phyloP scores from a whole-genome alignment of 92 coral and sea anemone species.

The Palythoa grandis region DNA sequence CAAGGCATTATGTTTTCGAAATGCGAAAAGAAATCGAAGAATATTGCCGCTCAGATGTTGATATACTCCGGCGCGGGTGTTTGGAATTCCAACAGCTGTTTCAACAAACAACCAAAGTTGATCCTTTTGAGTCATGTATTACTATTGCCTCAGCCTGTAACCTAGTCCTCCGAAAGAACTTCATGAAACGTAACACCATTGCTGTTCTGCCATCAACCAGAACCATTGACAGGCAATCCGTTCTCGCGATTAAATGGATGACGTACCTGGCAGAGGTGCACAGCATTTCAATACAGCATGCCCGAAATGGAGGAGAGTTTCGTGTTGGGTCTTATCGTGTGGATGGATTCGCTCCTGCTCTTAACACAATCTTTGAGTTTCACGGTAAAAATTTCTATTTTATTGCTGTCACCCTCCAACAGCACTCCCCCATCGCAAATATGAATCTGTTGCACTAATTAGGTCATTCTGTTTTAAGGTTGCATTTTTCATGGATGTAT shows the following conservation, averaged over 20 bases:
- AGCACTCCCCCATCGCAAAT: background rate
- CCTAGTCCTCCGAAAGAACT: slow-evolving; percentile 32
- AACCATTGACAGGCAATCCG: slow-evolving; percentile 50
- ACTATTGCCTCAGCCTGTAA: slow-evolving; percentile 67
- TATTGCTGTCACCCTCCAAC: background rate
- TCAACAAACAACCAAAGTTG: slow-evolving; percentile 32
- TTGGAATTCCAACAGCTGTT: slow-evolving; percentile 50
- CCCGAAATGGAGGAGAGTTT: slow-evolving; percentile 49
- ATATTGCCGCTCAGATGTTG: slow-evolving; percentile 68
- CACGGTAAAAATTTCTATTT: slow-evolving; percentile 9
- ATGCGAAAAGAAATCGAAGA: slow-evolving; percentile 49
- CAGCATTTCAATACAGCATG: slow-evolving; percentile 38
- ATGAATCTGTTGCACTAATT: background rate
- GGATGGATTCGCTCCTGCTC: slow-evolving; percentile 51
- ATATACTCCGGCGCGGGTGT: slow-evolving; percentile 50
- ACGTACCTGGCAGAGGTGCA: slow-evolving; percentile 10
- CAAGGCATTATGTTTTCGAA: slow-evolving; percentile 40
- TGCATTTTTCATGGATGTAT: slow-evolving; percentile 60
- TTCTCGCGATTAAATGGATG: slow-evolving; percentile 54
- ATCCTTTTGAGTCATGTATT: slow-evolving; percentile 42
- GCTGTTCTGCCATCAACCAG: slow-evolving; percentile 51
- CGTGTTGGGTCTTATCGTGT: slow-evolving; percentile 44
- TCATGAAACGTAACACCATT: slow-evolving; percentile 50
- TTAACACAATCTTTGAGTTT: slow-evolving; percentile 48
- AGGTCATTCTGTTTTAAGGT: background rate